Conservation (phyloP, 2,888 invertebrate genomes). For the Philhelius pedissequus region DNA sequence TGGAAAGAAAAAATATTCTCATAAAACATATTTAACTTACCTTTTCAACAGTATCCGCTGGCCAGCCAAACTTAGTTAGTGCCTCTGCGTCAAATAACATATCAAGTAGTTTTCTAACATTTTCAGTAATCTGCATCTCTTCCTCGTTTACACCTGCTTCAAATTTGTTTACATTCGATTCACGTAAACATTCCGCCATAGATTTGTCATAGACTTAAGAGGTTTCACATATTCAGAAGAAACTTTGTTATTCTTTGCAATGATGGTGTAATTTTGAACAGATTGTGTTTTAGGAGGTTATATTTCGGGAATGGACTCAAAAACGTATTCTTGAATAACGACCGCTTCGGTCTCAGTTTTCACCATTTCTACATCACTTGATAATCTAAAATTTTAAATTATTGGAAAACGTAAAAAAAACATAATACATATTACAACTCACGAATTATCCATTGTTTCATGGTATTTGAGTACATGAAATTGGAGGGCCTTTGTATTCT, state of each 20-base stretch:
- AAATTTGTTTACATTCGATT: neutral
- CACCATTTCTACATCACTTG: conserved; percentile 1
- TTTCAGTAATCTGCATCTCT: conserved; percentile 85
- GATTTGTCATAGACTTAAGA: neutral
- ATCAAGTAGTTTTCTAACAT: conserved; percentile 85
- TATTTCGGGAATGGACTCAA: conserved; percentile 70
- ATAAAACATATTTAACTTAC: conserved; percentile 69
- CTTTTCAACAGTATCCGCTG: conserved; percentile 84
- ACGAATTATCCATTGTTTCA: conserved; percentile 68
- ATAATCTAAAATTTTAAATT: neutral
- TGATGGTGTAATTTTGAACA: conserved; percentile 73
- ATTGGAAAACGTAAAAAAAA: neutral
- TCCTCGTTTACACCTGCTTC: conserved; percentile 76
- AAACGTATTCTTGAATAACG: conserved; percentile 74
- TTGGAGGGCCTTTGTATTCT: conserved; percentile 72
- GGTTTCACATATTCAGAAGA: neutral
- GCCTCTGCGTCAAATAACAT: conserved; percentile 89
- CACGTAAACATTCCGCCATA: conserved; percentile 23
- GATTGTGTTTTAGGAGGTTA: conserved; percentile 70
- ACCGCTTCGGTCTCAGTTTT: conserved; percentile 62
- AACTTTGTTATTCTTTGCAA: conserved; percentile 72
- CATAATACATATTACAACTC: neutral
- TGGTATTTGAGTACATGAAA: conserved; percentile 76
- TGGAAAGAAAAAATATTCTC: neutral
- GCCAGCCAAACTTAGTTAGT: conserved; percentile 86